phyloP scores from a whole-genome alignment of 2,888 invertebrate species.

The Fragum fragum region DNA sequence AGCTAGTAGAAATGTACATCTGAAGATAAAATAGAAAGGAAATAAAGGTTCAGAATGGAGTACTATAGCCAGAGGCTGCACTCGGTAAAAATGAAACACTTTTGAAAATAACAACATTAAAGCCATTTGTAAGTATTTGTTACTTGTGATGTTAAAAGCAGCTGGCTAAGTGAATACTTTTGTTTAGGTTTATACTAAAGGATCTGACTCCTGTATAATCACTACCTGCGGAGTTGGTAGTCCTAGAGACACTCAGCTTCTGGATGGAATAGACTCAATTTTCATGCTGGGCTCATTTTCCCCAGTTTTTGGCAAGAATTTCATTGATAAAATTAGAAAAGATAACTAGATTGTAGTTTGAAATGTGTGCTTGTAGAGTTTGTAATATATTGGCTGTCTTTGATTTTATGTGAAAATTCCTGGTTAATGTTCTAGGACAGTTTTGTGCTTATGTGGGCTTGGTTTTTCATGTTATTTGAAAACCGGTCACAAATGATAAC shows the following conservation, averaged over 20 bases:
- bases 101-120: slow-evolving; percentile 6
- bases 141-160: slow-evolving; percentile 2
- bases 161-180: neutral
- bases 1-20: too few species aligned
- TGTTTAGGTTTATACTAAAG: neutral
- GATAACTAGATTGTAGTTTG: neutral
- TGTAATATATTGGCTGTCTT: too few species aligned
- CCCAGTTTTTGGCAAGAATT: neutral
- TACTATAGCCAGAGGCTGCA: neutral
- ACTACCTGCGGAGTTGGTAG: slow-evolving; percentile 15
- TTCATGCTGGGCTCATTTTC: neutral
- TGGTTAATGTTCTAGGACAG: too few species aligned
- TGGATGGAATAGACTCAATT: neutral
- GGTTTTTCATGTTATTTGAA: too few species aligned
- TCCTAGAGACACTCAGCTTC: neutral
- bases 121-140: neutral
- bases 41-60: neutral
- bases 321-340: slow-evolving; percentile 3
- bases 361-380: too few species aligned
- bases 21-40: too few species aligned
- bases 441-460: too few species aligned
- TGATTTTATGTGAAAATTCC: too few species aligned
- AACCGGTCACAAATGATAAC: too few species aligned
- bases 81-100: neutral
- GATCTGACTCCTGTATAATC: neutral